Base-by-base conservation (phyloP, 2,113 vertebrate genomes). In the Urocynchramus pylzowi region DNA sequence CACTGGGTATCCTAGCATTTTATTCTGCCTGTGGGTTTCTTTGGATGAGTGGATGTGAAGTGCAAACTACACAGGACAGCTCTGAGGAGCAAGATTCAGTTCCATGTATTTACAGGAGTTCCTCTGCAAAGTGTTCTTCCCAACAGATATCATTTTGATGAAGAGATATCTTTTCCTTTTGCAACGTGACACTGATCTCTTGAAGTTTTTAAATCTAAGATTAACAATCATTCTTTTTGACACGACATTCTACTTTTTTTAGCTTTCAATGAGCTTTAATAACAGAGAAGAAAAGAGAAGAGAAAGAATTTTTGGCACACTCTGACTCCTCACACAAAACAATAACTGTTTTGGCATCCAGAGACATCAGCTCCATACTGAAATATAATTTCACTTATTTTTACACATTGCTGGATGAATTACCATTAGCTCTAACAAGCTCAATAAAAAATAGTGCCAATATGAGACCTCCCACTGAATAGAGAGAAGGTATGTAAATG, bases 241-340 rank as follows among this genome's bases (percentile, higher is more conserved):
- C 53, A 52, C 8, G 27, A 89, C 47, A 17, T 83, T 53, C 78
- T 70, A 61, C 41, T 63, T 68, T 71, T 80, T 90, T 84, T 41
- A 85, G 67, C 64, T 91, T 86, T 89, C 80, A 90, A 68, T 7
- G 20, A 94, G 70, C 57, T 91, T 93, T 95, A 95, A 89, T 91
- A 86, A 92, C 53, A 80, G 84, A 88, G 75, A 26, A 93, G 49
- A 60, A 86, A 90, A 86, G 42, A 70, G 14, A 82, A 90, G 79
- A 90, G 60, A 87, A 77, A 41, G 26, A 77, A 49, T 49, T 85
- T 65, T 67, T 94, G 76, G 67, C 92, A 83, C 42, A 13, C 47
- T 21, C 49, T 63, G 60, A 86, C 57, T 83, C 84, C 76, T 94
- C 52, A 89, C 61, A 89, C 42, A 85, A 92, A 95, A 90, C 89